These are phyloP conservation scores for Rotaria sp. DNA, from an alignment of 2,888 invertebrate species.

Conservation along the genomic window DNA sequence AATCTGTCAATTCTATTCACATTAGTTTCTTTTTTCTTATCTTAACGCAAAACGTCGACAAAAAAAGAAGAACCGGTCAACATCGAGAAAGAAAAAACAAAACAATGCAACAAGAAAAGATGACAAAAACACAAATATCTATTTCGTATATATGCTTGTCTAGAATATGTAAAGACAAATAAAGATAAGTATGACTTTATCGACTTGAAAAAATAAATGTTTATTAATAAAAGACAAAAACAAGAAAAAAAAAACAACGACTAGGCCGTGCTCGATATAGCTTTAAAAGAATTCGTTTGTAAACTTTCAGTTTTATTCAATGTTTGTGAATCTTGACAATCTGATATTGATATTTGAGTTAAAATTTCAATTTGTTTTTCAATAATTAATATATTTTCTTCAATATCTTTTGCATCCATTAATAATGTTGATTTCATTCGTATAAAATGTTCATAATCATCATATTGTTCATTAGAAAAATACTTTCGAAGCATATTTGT, in stretches of 20 bases:
- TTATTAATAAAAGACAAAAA: background rate
- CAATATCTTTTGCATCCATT: conserved; percentile 72
- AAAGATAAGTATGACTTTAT: background rate
- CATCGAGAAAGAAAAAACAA: too few relatives aligned
- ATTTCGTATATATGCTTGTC: background rate
- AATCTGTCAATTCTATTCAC: too few relatives aligned
- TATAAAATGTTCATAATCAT: conserved; percentile 74
- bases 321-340: background rate
- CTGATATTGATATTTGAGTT: background rate
- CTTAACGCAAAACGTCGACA: too few relatives aligned
- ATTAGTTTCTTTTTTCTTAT: too few relatives aligned
- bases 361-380: conserved; percentile 65
- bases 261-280: background rate
- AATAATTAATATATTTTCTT: conserved; percentile 73
- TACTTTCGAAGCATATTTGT: conserved; percentile 65
- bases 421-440: conserved; percentile 77
- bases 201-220: conserved; percentile 13
- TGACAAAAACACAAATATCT: too few relatives aligned
- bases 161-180: background rate
- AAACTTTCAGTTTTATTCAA: background rate
- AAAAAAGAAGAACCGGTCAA: too few relatives aligned
- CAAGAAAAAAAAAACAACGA: background rate
- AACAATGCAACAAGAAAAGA: too few relatives aligned
- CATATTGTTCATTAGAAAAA: conserved; percentile 64
- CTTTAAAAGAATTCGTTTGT: background rate